These are phyloP conservation scores for Malurus splendens DNA, from an alignment of 2,797 vertebrate species.

Conservation along the genomic window DNA sequence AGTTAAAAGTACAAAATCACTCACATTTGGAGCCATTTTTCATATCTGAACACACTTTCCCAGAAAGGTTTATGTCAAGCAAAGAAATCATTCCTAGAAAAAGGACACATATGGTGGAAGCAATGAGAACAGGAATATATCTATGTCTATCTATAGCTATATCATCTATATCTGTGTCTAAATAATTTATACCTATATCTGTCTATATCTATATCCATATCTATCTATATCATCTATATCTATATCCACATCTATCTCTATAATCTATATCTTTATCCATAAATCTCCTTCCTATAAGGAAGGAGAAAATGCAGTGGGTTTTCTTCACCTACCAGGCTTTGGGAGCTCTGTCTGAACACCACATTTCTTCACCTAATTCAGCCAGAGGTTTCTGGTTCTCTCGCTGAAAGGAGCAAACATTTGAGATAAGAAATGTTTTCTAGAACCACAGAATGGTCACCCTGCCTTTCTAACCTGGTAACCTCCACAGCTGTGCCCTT, in stretches of 20 bases:
- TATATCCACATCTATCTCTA: neutral
- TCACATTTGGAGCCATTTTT: neutral
- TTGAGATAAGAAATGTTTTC: neutral
- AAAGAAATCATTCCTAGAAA: neutral
- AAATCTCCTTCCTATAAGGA: neutral
- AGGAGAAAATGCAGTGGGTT: neutral
- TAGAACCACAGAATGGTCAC: accelerated
- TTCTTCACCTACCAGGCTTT: neutral
- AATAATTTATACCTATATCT: no score
- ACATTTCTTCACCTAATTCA: neutral
- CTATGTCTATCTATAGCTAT: neutral
- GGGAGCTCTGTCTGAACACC: neutral
- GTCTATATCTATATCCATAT: neutral
- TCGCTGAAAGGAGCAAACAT: neutral
- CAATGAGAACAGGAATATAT: neutral
- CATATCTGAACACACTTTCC: neutral
- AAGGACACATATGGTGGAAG: neutral
- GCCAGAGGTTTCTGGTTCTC: neutral
- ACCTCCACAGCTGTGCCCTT: neutral
- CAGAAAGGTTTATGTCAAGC: neutral
- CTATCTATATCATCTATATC: neutral
- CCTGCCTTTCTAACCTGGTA: neutral
- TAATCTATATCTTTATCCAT: neutral
- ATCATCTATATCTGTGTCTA: neutral
- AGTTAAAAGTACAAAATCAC: neutral